Evolutionary conservation across 2,888 invertebrate species (phyloP), one percentile per base, ranked within the genome.

Genomic region (Dorcus hopei): DNA sequence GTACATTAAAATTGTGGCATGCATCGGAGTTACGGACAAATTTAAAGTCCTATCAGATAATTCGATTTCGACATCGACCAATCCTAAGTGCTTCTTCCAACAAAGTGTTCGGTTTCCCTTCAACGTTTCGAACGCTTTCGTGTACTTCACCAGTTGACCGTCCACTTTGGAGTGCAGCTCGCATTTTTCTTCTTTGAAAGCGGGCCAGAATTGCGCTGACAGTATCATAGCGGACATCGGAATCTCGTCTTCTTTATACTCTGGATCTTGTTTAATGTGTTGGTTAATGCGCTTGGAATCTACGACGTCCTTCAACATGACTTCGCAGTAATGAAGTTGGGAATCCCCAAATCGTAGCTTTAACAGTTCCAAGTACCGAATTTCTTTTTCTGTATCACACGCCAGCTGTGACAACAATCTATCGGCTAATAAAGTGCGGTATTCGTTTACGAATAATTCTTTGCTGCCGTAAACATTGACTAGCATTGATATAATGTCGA

Each of bases 151-250:
- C 65, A 97, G 85, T 72, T 94, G 90, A 55, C 86, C 83, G 71
- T 90, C 88, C 49, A 97, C 87, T 71, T 86, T 83, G 33, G 85
- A 84, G 0, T 97, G 97, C 49, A 97, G 79, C 72, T 94, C 91
- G 14, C 97, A 80, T 66, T 90, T 92, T 78, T 97, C 96, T 77
- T 97, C 96, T 74, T 96, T 93, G 68, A 97, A 95, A 7, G 93
- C 88, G 1, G 98, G 98, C 98, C 98, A 99, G 81, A 97, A 99
- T 76, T 98, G 97, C 2, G 95, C 95, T 0, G 97, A 98, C n/a
- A 99, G 82, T 67, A 98, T 94, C 79, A 97, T 87, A 1, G 95
- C 91, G 65, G 87, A 87, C 33, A 91, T 84, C 23, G 87, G 85
- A 63, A 91, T 48, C 19, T 49, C 55, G 9, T 6, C 33, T 7